Evolutionary conservation across 2,797 vertebrate genomes (phyloP).

Genomic region (Melanotaenia boesemani): DNA sequence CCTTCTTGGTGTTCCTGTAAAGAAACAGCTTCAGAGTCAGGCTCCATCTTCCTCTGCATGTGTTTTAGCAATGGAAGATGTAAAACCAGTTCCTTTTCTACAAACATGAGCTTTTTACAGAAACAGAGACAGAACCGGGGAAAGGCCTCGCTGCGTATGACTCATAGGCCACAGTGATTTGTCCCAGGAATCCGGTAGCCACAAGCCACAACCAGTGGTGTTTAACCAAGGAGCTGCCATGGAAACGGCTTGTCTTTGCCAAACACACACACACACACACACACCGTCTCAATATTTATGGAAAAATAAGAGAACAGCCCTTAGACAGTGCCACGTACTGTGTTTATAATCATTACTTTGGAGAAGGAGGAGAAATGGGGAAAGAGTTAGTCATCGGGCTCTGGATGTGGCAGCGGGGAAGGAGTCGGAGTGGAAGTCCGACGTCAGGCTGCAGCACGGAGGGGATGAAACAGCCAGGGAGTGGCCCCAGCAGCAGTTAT

Average conservation of each 20-base stretch:
- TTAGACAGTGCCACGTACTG: conserved; percentile 77
- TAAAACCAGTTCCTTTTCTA: too few species aligned
- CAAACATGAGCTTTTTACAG: too few species aligned
- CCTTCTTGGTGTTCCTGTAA: conserved; percentile 93
- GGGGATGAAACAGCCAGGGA: conserved; percentile 46
- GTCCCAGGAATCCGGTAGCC: conserved; percentile 48
- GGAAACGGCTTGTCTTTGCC: conserved; percentile 66
- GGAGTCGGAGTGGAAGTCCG: conserved; percentile 24
- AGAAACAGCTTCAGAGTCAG: background rate
- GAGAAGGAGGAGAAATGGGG: conserved; percentile 63
- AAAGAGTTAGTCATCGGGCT: conserved; percentile 79
- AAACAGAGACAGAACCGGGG: conserved; percentile 34
- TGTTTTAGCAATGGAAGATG: background rate
- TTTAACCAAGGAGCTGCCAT: conserved; percentile 46
- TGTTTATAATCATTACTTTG: conserved; percentile 46
- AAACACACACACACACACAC: conserved; percentile 63
- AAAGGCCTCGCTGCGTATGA: conserved; percentile 63
- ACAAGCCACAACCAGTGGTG: conserved; percentile 74
- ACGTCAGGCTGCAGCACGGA: conserved; percentile 43
- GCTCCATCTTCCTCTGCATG: background rate
- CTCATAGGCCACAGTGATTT: conserved; percentile 56
- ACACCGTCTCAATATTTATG: conserved; percentile 71
- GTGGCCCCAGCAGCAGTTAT: conserved; percentile 41
- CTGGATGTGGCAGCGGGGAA: conserved; percentile 56
- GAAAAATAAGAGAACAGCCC: conserved; percentile 64